Conservation (phyloP, 2,888 invertebrate species). For the Calliphora vomitoria region DNA sequence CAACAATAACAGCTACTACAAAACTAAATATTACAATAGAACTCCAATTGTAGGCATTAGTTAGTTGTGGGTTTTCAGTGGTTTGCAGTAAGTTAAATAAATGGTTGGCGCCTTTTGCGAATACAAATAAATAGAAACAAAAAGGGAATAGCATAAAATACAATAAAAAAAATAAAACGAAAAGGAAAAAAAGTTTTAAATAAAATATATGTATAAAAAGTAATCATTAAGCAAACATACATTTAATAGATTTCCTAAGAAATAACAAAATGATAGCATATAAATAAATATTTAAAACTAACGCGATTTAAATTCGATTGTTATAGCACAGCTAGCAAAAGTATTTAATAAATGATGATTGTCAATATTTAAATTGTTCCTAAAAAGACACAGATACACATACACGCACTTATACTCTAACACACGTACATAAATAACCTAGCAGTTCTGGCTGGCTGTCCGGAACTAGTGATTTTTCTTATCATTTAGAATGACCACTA, state of each 20-base stretch:
- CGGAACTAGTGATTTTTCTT: too few relatives aligned
- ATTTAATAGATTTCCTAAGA: neutral
- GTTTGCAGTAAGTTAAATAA: conserved; percentile 30
- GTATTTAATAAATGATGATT: neutral
- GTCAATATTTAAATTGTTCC: conserved; percentile 37
- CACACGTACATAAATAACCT: neutral
- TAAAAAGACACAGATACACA: conserved; percentile 28
- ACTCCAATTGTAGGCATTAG: conserved; percentile 53
- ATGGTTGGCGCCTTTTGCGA: conserved; percentile 50
- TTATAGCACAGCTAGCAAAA: conserved; percentile 7
- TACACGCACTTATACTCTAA: neutral
- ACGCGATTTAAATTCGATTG: neutral
- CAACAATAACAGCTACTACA: conserved; percentile 26
- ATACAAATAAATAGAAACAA: neutral
- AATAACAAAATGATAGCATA: neutral
- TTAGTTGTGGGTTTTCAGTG: conserved; percentile 57
- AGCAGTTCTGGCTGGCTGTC: too few relatives aligned
- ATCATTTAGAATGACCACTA: too few relatives aligned
- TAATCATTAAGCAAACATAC: neutral
- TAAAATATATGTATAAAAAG: conserved; percentile 2
- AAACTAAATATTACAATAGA: conserved; percentile 14
- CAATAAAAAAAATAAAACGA: too few relatives aligned
- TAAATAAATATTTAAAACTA: neutral
- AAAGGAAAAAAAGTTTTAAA: conserved; percentile 10
- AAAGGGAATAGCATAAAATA: neutral